These are phyloP conservation scores for Cepaea hortensis DNA, from an alignment of 2,888 invertebrate species.

Conservation along the genomic window DNA sequence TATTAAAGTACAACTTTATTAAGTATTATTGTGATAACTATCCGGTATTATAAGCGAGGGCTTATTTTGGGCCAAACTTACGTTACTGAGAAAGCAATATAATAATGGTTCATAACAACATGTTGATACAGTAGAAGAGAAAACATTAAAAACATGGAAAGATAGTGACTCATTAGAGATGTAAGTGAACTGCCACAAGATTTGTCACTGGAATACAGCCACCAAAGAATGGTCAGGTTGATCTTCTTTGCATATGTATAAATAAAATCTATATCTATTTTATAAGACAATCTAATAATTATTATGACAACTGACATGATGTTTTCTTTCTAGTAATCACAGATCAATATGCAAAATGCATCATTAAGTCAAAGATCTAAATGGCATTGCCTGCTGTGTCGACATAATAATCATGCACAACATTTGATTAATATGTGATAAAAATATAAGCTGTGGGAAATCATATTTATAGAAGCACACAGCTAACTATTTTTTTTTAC, in stretches of 20 bases:
- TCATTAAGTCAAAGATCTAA: not conserved
- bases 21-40: not conserved
- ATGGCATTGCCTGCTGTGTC: not conserved
- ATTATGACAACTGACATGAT: too few species aligned
- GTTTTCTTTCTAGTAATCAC: not conserved
- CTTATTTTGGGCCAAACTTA: not conserved
- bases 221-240: too few species aligned
- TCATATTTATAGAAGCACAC: not conserved
- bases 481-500: not conserved
- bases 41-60: not conserved
- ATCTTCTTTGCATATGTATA: too few species aligned
- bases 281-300: too few species aligned
- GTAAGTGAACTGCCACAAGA: too few species aligned
- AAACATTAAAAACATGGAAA: too few species aligned
- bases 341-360: not conserved
- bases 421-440: not conserved
- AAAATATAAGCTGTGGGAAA: not conserved
- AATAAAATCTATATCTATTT: too few species aligned
- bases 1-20: slow-evolving; percentile 29
- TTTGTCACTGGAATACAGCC: too few species aligned
- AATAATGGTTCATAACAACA: too few species aligned
- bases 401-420: not conserved
- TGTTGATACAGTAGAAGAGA: too few species aligned
- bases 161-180: too few species aligned
- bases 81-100: not conserved